phyloP scores from a whole-genome alignment of 2,888 invertebrate species.

The Meteorus colon region DNA sequence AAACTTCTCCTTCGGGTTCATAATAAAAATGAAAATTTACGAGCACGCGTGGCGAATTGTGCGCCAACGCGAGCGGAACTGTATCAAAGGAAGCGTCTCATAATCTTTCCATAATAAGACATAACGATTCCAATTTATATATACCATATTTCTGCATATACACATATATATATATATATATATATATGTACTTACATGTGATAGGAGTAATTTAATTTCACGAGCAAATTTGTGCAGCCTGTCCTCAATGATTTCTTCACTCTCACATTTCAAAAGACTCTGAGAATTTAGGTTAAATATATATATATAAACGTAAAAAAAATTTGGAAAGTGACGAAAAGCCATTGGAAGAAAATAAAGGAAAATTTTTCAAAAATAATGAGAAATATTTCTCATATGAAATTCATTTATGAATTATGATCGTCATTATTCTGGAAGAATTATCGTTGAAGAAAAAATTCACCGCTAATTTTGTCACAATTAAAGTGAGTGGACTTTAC shows the following conservation, averaged over 20 bases:
- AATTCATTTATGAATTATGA: too few species aligned
- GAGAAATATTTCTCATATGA: too few species aligned
- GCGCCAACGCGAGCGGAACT: conserved; percentile 39
- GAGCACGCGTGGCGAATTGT: conserved; percentile 43
- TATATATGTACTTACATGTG: neutral
- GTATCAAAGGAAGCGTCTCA: conserved; percentile 29
- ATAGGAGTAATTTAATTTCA: conserved; percentile 21
- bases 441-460: too few species aligned
- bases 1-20: conserved; percentile 17
- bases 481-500: too few species aligned
- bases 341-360: neutral
- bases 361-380: neutral
- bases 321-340: neutral
- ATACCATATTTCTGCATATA: neutral
- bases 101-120: conserved; percentile 40
- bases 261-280: neutral
- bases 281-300: conserved; percentile 1
- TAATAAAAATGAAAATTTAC: conserved; percentile 42
- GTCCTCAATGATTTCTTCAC: conserved; percentile 8
- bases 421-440: too few species aligned
- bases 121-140: conserved; percentile 31
- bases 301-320: neutral
- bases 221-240: conserved; percentile 13
- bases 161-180: neutral
- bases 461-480: too few species aligned